Percentiles rank a stretch among this genome's conserved stretches.
These are phyloP conservation scores for Serripes groenlandicus DNA, from an alignment of 2,888 invertebrate species.

Conservation along the genomic window DNA sequence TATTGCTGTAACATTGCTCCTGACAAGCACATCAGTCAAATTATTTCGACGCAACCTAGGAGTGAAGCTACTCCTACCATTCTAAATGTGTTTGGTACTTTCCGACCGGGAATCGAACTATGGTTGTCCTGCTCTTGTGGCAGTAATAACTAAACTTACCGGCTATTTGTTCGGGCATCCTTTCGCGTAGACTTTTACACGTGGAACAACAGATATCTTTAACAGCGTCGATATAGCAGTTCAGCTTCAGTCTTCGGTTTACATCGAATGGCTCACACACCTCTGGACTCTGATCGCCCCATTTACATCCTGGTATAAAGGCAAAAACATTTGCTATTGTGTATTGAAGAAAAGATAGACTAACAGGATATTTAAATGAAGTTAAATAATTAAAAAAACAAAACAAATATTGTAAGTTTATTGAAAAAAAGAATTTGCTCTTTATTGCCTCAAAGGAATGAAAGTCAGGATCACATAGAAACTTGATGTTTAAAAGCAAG, in stretches of 20 bases:
- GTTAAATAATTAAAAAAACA: background rate
- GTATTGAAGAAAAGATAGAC: background rate
- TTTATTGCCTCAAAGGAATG: too few species aligned
- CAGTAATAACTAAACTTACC: too few species aligned
- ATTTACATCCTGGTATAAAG: constrained; percentile 74
- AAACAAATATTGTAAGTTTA: background rate
- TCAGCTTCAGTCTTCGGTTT: constrained; percentile 66
- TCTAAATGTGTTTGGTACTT: too few species aligned
- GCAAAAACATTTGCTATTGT: background rate
- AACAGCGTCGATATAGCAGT: constrained; percentile 76
- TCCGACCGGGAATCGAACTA: too few species aligned
- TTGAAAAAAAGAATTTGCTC: background rate
- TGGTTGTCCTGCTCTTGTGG: too few species aligned
- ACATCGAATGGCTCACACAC: constrained; percentile 74
- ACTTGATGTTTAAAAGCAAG: too few species aligned
- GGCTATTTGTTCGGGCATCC: constrained; percentile 58
- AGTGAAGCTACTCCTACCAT: too few species aligned
- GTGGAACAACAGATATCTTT: constrained; percentile 76
- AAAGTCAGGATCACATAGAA: too few species aligned
- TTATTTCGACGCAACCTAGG: too few species aligned
- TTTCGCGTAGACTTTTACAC: constrained; percentile 68
- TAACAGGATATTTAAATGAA: background rate
- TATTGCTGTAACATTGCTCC: too few species aligned
- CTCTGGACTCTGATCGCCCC: constrained; percentile 78
- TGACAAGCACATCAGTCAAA: too few species aligned